These are phyloP conservation scores for Dinocampus coccinellae DNA, from an alignment of 2,888 invertebrate species.

Conservation along the genomic window DNA sequence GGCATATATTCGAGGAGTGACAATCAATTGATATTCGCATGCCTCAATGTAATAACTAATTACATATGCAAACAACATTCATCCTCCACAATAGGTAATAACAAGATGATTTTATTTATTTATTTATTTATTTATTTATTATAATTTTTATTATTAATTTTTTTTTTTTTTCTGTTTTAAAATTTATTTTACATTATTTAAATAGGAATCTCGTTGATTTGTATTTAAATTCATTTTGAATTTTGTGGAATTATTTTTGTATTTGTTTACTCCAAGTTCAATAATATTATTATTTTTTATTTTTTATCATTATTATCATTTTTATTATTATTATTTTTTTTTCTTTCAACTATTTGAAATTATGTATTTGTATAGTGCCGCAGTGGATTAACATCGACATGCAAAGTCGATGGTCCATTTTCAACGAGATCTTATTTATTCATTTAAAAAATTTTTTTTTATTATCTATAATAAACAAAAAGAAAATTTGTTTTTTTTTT, in stretches of 20 bases:
- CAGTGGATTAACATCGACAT: conserved; percentile 43
- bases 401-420: conserved; percentile 7
- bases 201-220: conserved; percentile 7
- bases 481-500: not conserved
- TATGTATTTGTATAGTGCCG: conserved; percentile 53
- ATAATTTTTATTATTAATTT: not conserved
- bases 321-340: too few relatives aligned
- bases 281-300: too few relatives aligned
- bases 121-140: conserved; percentile 31
- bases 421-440: too few relatives aligned
- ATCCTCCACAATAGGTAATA: conserved; percentile 46
- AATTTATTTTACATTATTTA: conserved; percentile 26
- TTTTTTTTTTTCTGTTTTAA: too few relatives aligned
- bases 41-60: not conserved
- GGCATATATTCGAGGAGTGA: not conserved
- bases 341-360: conserved; percentile 34
- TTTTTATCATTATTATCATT: too few relatives aligned
- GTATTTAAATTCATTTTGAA: conserved; percentile 1
- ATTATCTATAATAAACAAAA: too few relatives aligned
- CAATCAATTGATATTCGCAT: not conserved
- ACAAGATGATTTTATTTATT: too few relatives aligned
- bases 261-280: too few relatives aligned
- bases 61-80: conserved; percentile 19
- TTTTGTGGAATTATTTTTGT: conserved; percentile 23
- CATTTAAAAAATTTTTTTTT: too few relatives aligned